These are phyloP conservation scores for Drosophila sordidapex DNA, from an alignment of 2,888 invertebrate species.

Conservation along the genomic window DNA sequence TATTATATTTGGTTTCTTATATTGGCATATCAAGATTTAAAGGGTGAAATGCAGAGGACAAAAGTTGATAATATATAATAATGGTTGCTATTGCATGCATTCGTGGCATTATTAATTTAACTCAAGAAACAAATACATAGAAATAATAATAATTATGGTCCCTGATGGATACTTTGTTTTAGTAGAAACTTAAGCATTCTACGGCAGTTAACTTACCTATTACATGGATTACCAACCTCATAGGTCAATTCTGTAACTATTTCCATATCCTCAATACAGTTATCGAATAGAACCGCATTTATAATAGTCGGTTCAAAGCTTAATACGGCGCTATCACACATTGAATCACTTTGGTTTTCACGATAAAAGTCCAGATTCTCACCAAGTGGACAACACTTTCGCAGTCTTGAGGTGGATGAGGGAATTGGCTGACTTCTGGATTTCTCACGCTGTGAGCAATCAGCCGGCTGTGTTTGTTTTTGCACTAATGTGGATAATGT, in stretches of 20 bases:
- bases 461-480: constrained; percentile 47
- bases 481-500: neutral
- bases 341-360: constrained; percentile 71
- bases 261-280: constrained; percentile 84
- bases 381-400: constrained; percentile 84
- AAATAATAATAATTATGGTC: constrained; percentile 6
- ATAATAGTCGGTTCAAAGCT: constrained; percentile 72
- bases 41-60: neutral
- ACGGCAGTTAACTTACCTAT: constrained; percentile 72
- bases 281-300: constrained; percentile 82
- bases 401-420: constrained; percentile 84
- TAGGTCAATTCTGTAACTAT: constrained; percentile 64
- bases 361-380: constrained; percentile 78
- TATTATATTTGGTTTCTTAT: neutral
- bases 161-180: neutral
- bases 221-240: constrained; percentile 83
- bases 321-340: constrained; percentile 63
- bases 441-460: constrained; percentile 80
- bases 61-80: neutral
- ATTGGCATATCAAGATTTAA: neutral
- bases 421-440: constrained; percentile 68
- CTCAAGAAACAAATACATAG: neutral
- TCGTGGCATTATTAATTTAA: neutral
- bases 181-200: neutral
- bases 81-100: neutral